A percentile compares a stretch with the other conserved stretches of the same genome.
These are phyloP conservation scores for Coptodon bakossiorum DNA, from an alignment of 2,113 vertebrate genomes.

Conservation along the genomic window DNA sequence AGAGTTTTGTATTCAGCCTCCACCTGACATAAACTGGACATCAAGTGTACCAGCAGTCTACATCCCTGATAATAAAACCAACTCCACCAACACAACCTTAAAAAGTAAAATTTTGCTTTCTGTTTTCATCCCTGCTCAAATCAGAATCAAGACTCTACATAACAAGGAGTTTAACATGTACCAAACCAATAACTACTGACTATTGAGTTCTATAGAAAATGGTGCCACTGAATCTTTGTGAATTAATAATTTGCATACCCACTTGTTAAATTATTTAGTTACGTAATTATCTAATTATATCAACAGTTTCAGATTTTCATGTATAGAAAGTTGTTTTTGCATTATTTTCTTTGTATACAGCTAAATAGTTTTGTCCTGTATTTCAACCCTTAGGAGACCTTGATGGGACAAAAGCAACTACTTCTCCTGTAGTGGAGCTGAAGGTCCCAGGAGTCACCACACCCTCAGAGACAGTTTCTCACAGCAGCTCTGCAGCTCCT, in stretches of 20 bases:
- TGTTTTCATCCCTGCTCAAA: fast-evolving
- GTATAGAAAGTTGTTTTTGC: no score
- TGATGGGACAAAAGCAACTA: fast-evolving
- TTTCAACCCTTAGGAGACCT: background rate
- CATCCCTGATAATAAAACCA: background rate
- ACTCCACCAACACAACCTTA: fast-evolving
- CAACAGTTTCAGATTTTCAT: no score
- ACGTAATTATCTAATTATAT: no score
- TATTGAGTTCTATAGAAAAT: background rate
- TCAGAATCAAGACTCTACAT: background rate
- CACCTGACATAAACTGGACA: background rate
- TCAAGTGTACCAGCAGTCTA: fast-evolving
- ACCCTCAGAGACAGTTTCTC: background rate
- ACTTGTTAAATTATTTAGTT: no score
- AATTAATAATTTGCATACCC: no score
- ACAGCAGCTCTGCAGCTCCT: background rate
- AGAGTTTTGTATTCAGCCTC: background rate
- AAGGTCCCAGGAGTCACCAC: background rate
- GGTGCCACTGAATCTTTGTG: background rate
- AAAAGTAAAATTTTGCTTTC: fast-evolving
- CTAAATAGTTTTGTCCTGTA: fast-evolving
- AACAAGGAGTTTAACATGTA: background rate
- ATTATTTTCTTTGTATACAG: no score
- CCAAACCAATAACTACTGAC: background rate
- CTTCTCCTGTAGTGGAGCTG: background rate